Base-by-base conservation (phyloP, 2,888 invertebrate species). In the Allacma fusca region DNA sequence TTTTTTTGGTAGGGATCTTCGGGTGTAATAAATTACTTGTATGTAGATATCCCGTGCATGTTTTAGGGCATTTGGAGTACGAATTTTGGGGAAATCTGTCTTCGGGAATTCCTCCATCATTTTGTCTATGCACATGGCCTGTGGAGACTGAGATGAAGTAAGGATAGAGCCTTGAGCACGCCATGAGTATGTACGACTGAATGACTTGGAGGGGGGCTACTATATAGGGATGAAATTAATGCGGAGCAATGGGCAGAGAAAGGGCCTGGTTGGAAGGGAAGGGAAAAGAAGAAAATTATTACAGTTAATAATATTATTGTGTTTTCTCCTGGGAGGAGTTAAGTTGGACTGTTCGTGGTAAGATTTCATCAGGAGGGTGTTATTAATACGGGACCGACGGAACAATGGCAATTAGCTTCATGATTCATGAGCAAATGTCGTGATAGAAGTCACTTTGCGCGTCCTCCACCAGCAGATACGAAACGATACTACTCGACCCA, bases 331-430 rank as follows among this genome's bases (percentile, higher is more conserved):
- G 65, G 65, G 65, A 26, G 65, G 65, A 65, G 65, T 26, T 26
- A 65, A 65, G 24, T 70, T 50, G 50, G 70, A 70, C 29, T 44
- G 64, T 76, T 77, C 71, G 67, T 77, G 72, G 77, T 71, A 72
- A 67, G 64, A 77, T 77, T 77, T 77, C 77, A 77, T 77, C 71
- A 72, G 29, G 59, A 80, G 80, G 80, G 80, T 80, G 80, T 82
- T 81, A 79, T 82, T 80, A 80, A 80, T 80, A 79, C 64, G 76
- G 72, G 78, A 75, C 79, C 80, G 79, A 80, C 80, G 80, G 80
- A 78, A 77, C 80, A 79, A 80, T 79, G 81, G 81, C 81, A 83
- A 83, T 83, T 83, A 81, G 81, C 74, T 77, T 75, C 78, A 79
- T 82, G 82, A 82, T 82, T 81, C 80, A 82, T 82, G 78, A 75